Evolutionary conservation across 2,888 invertebrate species (phyloP).

Genomic region (Mythimna impura): DNA sequence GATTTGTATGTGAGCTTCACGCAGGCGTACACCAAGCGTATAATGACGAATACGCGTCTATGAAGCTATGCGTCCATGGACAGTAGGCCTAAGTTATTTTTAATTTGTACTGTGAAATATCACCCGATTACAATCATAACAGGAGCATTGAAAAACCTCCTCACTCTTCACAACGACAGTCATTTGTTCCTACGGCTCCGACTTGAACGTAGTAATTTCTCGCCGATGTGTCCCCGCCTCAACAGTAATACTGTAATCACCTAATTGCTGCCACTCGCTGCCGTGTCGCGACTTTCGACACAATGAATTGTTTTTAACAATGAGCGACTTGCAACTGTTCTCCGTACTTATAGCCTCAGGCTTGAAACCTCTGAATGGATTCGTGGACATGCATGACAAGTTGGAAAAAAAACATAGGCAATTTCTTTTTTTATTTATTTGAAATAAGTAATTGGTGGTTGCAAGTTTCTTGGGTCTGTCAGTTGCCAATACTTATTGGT

Average conservation of each 20-base stretch:
- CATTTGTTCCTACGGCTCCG: not conserved
- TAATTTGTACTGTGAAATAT: not conserved
- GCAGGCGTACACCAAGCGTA: too few species aligned
- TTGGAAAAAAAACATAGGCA: constrained; percentile 8
- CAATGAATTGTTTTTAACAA: constrained; percentile 67
- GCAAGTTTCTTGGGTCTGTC: constrained; percentile 9
- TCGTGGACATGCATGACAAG: constrained; percentile 43
- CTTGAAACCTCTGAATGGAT: constrained; percentile 41
- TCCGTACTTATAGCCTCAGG: constrained; percentile 51
- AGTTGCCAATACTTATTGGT: not conserved
- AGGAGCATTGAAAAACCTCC: not conserved
- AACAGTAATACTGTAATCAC: constrained; percentile 64
- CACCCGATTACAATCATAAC: not conserved
- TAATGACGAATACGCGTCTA: too few species aligned
- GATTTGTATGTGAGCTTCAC: too few species aligned
- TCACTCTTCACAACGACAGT: not conserved
- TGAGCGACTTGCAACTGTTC: constrained; percentile 48
- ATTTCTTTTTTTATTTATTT: constrained; percentile 26
- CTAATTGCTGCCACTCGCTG: constrained; percentile 65
- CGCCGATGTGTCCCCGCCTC: constrained; percentile 54
- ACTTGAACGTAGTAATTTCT: constrained; percentile 8
- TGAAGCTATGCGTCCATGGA: too few species aligned
- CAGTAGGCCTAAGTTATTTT: not conserved
- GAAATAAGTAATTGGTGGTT: constrained; percentile 14
- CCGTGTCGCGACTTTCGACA: constrained; percentile 70